Evolutionary conservation across 2,113 vertebrate species (phyloP).

Genomic region (Erpornis zantholeuca): DNA sequence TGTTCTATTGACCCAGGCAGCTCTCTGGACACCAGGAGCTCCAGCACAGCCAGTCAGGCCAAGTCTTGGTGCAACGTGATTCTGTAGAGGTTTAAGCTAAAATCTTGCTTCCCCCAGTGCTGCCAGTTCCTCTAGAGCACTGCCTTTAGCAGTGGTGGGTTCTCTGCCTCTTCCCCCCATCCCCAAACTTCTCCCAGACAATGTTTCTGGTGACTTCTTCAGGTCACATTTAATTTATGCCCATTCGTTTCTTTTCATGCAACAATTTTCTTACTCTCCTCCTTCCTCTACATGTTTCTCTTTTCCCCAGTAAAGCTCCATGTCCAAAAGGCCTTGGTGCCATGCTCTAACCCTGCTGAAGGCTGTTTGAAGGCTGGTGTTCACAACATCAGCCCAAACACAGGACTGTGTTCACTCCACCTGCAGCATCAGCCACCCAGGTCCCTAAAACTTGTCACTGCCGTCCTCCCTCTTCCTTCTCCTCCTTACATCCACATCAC

Average conservation of each 20-base stretch:
- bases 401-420: background rate
- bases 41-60: background rate
- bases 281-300: background rate
- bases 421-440: background rate
- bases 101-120: background rate
- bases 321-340: background rate
- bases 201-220: background rate
- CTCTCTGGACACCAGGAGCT: background rate
- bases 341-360: background rate
- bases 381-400: background rate
- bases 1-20: background rate
- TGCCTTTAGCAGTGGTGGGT: background rate
- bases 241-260: background rate
- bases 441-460: background rate
- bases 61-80: background rate
- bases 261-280: background rate
- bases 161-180: background rate
- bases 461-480: background rate
- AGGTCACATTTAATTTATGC: background rate
- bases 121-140: accelerated
- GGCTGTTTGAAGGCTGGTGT: background rate
- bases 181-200: background rate
- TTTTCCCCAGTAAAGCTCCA: background rate
- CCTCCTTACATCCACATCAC: background rate
- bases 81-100: background rate